Conservation (phyloP, 2,113 vertebrate genomes). For the Elgaria multicarinata region DNA sequence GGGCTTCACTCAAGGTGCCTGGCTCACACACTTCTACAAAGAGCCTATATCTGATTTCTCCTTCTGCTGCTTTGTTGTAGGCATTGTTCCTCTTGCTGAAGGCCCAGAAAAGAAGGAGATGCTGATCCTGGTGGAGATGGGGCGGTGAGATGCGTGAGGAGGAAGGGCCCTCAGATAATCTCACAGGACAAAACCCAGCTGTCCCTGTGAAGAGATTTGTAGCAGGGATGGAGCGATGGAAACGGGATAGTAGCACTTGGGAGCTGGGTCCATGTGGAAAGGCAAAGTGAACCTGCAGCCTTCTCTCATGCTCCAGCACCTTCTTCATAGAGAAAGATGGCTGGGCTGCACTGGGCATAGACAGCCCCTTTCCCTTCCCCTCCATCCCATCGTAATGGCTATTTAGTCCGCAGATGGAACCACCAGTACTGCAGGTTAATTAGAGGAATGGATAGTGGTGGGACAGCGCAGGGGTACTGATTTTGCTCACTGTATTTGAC, state of each 20-base stretch:
- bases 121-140: constrained; percentile 93
- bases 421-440: not conserved
- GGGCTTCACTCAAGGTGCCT: not conserved
- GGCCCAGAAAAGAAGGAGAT: constrained; percentile 92
- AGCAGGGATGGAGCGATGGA: too few species aligned
- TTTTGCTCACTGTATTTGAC: not conserved
- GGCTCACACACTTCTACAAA: not conserved
- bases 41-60: not conserved
- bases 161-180: not conserved
- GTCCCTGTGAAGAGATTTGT: too few species aligned
- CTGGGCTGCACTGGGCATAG: not conserved
- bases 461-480: not conserved
- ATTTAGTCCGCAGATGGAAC: not conserved
- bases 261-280: not conserved
- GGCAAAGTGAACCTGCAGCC: not conserved
- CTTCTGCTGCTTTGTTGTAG: constrained; percentile 65
- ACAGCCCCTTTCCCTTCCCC: not conserved
- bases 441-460: too few species aligned
- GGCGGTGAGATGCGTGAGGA: constrained; percentile 81
- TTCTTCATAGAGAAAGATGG: not conserved
- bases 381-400: accelerated
- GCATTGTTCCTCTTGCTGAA: constrained; percentile 81
- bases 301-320: not conserved
- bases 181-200: not conserved
- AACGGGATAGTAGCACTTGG: not conserved